Evolutionary conservation across 1,140 invertebrate species (phyloP).

Genomic region (Drosophila kurseongensis): DNA sequence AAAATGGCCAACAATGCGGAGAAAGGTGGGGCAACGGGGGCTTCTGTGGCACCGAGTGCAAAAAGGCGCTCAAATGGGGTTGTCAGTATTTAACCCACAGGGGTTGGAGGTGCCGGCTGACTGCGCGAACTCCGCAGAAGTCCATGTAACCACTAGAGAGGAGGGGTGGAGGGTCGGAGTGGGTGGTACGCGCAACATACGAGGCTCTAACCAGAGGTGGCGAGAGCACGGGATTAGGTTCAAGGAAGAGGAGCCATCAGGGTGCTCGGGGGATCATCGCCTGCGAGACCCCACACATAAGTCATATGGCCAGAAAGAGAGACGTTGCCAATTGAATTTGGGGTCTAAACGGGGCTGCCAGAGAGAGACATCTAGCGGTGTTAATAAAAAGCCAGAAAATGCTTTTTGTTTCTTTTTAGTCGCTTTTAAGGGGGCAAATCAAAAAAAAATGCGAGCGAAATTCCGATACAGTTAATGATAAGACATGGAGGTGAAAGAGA

Average conservation of each 20-base stretch:
- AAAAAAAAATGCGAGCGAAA: conserved; percentile 33
- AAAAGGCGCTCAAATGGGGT: conserved; percentile 84
- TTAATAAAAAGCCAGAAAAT: conserved; percentile 75
- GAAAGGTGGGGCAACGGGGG: conserved; percentile 40
- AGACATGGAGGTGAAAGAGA: conserved; percentile 35
- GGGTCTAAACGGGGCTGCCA: conserved; percentile 64
- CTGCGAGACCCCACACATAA: conserved; percentile 21
- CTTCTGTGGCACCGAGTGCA: conserved; percentile 73
- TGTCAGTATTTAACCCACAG: conserved; percentile 84
- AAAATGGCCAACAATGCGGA: conserved; percentile 24
- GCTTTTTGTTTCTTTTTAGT: conserved; percentile 37
- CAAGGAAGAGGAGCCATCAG: conserved; percentile 50
- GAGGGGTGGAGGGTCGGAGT: neutral
- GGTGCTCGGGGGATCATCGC: conserved; percentile 36
- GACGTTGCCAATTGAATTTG: conserved; percentile 74
- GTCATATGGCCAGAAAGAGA: conserved; percentile 33
- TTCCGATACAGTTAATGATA: conserved; percentile 83
- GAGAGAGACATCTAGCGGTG: conserved; percentile 80
- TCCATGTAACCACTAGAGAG: conserved; percentile 12
- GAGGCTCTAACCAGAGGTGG: conserved; percentile 77
- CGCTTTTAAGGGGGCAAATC: conserved; percentile 34
- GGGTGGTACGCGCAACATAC: conserved; percentile 59
- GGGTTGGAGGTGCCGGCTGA: conserved; percentile 82
- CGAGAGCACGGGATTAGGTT: conserved; percentile 77
- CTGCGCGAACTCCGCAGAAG: conserved; percentile 78